A percentile compares a stretch with the other conserved stretches of the same genome.
Evolutionary conservation across 2,113 vertebrate genomes (phyloP).

Genomic region (Xiphophorus couchianus): DNA sequence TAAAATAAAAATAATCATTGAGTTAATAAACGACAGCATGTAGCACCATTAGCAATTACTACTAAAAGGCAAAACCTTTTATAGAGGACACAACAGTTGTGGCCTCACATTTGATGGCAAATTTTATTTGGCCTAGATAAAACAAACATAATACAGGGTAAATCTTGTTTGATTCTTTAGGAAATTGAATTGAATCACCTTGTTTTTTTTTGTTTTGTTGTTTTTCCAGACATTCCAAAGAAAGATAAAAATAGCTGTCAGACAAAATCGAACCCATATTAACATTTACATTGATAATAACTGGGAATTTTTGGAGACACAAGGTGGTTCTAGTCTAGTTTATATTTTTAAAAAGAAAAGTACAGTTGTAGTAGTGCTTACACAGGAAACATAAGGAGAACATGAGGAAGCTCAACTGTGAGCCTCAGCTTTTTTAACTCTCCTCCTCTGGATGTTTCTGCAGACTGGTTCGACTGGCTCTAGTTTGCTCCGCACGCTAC

Average conservation of each 20-base stretch:
- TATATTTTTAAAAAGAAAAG: not conserved
- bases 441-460: not conserved
- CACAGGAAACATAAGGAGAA: slow-evolving; percentile 48
- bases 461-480: slow-evolving; percentile 55
- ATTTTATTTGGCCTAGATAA: no score
- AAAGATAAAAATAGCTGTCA: no score
- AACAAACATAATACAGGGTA: no score
- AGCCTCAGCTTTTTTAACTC: slow-evolving; percentile 25
- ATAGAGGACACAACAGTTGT: no score
- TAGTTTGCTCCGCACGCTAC: not conserved
- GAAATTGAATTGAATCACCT: no score
- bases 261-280: not conserved
- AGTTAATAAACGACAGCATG: not conserved
- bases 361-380: not conserved
- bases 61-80: no score
- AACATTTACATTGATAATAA: not conserved
- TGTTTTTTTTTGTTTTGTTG: no score
- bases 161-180: no score
- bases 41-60: not conserved
- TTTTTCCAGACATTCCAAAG: no score
- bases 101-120: no score
- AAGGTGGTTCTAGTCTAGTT: not conserved
- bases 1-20: not conserved
- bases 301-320: not conserved
- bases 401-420: slow-evolving; percentile 38